Evolutionary conservation across 2,113 vertebrate species (phyloP).

Genomic region (Leuciscus idus): DNA sequence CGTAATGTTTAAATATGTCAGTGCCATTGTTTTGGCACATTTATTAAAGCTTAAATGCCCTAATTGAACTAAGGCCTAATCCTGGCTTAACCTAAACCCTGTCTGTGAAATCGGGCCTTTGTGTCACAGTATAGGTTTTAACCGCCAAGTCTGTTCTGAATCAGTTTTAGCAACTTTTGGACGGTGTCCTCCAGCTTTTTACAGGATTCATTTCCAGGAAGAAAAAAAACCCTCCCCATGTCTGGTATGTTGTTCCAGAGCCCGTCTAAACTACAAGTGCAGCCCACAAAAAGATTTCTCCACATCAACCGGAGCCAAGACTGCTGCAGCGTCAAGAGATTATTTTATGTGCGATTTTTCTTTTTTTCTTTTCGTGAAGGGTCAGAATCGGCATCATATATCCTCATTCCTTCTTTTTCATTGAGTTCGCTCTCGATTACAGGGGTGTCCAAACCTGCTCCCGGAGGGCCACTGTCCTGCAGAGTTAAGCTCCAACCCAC

Average conservation of each 20-base stretch:
- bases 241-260: slow-evolving; percentile 35
- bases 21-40: too few species aligned
- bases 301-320: slow-evolving; percentile 22
- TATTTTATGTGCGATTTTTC: not conserved
- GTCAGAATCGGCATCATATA: not conserved
- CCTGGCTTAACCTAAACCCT: too few species aligned
- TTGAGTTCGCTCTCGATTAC: not conserved
- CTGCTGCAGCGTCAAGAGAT: slow-evolving; percentile 3
- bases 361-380: not conserved
- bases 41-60: too few species aligned
- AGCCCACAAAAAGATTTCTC: slow-evolving; percentile 27
- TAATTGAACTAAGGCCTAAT: too few species aligned
- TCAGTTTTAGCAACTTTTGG: not conserved
- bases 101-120: too few species aligned
- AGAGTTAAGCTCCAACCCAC: too few species aligned
- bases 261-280: slow-evolving; percentile 29
- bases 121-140: not conserved
- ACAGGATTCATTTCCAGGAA: not conserved
- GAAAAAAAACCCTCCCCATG: slow-evolving; percentile 2
- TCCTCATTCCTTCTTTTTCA: not conserved
- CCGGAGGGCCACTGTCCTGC: too few species aligned
- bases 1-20: too few species aligned
- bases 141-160: not conserved
- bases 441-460: too few species aligned
- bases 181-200: not conserved